Percentiles rank a stretch among this genome's conserved stretches.
Evolutionary conservation across 2,888 invertebrate species (phyloP).

Genomic region (Yponomeuta malinellus): DNA sequence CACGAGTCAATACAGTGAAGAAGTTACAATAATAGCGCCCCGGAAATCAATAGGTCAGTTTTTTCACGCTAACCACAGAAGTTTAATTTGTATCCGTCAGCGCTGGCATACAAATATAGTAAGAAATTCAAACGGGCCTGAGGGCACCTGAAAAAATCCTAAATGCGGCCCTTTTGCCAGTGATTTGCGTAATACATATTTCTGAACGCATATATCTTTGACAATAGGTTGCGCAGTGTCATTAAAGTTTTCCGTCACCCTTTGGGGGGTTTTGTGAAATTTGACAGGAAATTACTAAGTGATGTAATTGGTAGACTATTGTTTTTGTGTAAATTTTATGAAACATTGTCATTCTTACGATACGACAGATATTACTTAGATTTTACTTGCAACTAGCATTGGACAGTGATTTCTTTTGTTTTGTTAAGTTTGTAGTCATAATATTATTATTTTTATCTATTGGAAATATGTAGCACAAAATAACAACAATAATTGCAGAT

Average conservation of each 20-base stretch:
- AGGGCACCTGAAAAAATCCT: not conserved
- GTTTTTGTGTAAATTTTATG: not conserved
- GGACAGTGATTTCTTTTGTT: no score
- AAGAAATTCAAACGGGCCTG: not conserved
- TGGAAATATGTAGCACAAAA: no score
- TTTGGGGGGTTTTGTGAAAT: conserved; percentile 5
- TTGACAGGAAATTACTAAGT: not conserved
- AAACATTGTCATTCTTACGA: not conserved
- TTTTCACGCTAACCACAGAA: no score
- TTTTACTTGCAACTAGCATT: no score
- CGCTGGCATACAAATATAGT: not conserved
- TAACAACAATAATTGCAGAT: no score
- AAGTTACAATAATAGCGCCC: no score
- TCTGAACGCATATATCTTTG: conserved; percentile 10
- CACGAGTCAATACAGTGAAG: no score
- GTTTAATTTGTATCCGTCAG: no score
- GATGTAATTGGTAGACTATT: not conserved
- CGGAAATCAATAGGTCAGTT: no score
- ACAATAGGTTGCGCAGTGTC: conserved; percentile 16
- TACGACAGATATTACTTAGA: no score
- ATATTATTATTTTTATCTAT: no score
- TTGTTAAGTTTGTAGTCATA: no score
- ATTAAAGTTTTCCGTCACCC: conserved; percentile 12
- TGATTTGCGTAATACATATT: conserved; percentile 16
- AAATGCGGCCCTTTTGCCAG: not conserved